These are phyloP conservation scores for Silurus aristotelis DNA, from an alignment of 2,797 vertebrate species.

Conservation along the genomic window DNA sequence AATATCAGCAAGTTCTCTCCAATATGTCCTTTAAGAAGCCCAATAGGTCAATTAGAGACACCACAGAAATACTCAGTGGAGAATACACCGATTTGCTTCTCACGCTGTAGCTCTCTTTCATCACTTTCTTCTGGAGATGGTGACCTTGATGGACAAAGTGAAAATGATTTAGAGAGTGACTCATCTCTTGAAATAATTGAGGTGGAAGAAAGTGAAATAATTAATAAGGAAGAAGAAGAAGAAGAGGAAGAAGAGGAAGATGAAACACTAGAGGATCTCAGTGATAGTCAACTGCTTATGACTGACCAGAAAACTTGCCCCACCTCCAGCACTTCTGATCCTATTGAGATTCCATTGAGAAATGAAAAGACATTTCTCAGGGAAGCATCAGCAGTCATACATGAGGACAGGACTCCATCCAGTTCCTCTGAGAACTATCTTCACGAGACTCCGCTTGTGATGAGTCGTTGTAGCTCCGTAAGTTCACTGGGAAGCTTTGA, in stretches of 20 bases:
- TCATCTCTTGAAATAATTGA: constrained; percentile 95
- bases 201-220: constrained; percentile 79
- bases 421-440: constrained; percentile 97
- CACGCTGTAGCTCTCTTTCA: constrained; percentile 93
- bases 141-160: constrained; percentile 84
- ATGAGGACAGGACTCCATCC: constrained; percentile 89
- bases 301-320: constrained; percentile 71
- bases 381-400: constrained; percentile 73
- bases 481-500: constrained; percentile 97
- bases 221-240: constrained; percentile 54
- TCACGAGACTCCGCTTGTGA: constrained; percentile 94
- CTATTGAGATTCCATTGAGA: constrained; percentile 82
- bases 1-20: constrained; percentile 80
- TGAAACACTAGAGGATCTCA: constrained; percentile 78
- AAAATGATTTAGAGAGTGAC: constrained; percentile 90
- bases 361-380: constrained; percentile 81
- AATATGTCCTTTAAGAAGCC: constrained; percentile 71
- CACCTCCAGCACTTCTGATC: constrained; percentile 73
- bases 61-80: constrained; percentile 89
- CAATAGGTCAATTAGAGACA: constrained; percentile 76
- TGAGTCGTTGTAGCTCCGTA: constrained; percentile 97
- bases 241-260: constrained; percentile 68
- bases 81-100: constrained; percentile 92
- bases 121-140: constrained; percentile 92
- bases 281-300: constrained; percentile 77